Percentiles rank a stretch among this genome's conserved stretches.
Conservation (phyloP, 1,140 invertebrate genomes). For the Drosophila ficusphila region DNA sequence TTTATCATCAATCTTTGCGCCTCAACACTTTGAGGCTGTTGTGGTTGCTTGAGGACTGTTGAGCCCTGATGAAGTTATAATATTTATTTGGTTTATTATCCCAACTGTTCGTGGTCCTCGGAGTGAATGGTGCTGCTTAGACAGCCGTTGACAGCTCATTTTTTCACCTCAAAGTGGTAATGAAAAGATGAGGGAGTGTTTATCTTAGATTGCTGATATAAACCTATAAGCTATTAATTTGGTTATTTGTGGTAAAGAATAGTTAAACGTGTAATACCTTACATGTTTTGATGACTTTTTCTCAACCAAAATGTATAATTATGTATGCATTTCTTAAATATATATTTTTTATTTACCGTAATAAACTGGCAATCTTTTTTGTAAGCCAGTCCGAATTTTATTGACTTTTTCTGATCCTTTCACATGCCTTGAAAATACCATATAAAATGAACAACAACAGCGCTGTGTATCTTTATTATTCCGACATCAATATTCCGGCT, state of each 20-base stretch:
- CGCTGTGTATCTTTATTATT: conserved; percentile 3
- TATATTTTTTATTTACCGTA: no score
- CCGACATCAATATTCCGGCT: conserved; percentile 26
- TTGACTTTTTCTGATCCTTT: not conserved
- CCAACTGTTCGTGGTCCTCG: conserved; percentile 33
- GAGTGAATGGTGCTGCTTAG: conserved; percentile 22
- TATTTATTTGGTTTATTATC: conserved; percentile 76
- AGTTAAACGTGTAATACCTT: no score
- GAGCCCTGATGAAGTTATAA: conserved; percentile 70
- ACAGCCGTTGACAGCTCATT: conserved; percentile 53
- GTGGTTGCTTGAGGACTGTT: conserved; percentile 11
- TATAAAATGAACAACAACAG: not conserved
- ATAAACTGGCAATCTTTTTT: not conserved
- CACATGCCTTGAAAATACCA: not conserved
- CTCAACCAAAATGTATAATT: no score
- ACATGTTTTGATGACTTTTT: no score
- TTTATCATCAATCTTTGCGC: conserved; percentile 76
- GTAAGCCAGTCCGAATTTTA: not conserved
- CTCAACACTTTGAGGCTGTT: conserved; percentile 59
- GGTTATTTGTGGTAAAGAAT: not conserved
- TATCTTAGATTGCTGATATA: not conserved
- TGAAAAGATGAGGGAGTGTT: not conserved
- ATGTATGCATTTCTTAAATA: no score
- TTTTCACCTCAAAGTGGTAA: not conserved
- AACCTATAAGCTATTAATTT: not conserved